Percentiles rank a stretch among this genome's conserved stretches.
Conservation (phyloP, 2,888 invertebrate species). For the Dyspetes luteomarginatus region DNA sequence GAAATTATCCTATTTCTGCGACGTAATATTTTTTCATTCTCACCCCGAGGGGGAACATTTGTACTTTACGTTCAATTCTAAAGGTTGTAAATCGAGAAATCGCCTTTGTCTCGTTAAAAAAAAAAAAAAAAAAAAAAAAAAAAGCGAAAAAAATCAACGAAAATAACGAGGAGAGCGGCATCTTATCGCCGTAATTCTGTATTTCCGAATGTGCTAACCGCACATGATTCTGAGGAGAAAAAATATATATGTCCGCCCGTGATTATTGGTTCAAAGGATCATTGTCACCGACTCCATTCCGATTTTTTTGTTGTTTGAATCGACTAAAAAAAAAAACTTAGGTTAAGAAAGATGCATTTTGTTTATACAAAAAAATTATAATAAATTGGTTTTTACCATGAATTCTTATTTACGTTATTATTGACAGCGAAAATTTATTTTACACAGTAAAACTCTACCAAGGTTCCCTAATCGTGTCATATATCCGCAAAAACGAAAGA, state of each 20-base stretch:
- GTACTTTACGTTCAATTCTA: conserved; percentile 16
- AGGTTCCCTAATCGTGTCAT: too few relatives aligned
- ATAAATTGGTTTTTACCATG: conserved; percentile 59
- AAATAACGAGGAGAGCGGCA: not conserved
- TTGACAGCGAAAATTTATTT: too few relatives aligned
- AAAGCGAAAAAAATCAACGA: not conserved
- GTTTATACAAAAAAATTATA: conserved; percentile 70
- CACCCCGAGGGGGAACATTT: not conserved
- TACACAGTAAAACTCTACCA: too few relatives aligned
- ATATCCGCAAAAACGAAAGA: too few relatives aligned
- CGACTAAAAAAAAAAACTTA: conserved; percentile 52
- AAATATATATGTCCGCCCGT: conserved; percentile 1
- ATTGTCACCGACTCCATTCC: conserved; percentile 61
- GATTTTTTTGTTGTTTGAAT: conserved; percentile 50
- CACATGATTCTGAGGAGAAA: not conserved
- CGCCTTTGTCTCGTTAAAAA: conserved; percentile 10
- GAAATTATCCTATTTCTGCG: conserved; percentile 38
- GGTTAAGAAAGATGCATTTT: conserved; percentile 68
- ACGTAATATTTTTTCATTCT: conserved; percentile 48
- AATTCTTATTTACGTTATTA: not conserved
- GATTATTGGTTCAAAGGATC: not conserved
- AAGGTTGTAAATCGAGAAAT: conserved; percentile 46
- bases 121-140: not conserved
- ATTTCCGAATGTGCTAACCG: not conserved
- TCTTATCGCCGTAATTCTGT: conserved; percentile 21